Conservation (phyloP, 2,797 vertebrate genomes). For the Prunella strophiata region DNA sequence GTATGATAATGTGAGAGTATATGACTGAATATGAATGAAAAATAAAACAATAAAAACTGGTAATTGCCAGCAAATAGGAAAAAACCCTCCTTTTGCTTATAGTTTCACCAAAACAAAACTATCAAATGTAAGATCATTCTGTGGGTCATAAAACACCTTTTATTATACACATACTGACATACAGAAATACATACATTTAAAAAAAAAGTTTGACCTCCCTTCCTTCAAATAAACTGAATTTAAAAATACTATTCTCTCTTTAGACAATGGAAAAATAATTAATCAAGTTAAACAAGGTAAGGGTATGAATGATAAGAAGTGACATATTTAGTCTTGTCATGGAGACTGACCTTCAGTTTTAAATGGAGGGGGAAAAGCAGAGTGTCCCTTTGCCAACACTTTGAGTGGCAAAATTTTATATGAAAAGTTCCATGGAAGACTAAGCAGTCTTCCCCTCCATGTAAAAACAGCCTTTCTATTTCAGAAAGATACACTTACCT, state of each 20-base stretch:
- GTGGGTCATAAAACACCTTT: background rate
- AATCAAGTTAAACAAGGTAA: background rate
- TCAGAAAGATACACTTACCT: background rate
- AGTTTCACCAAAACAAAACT: background rate
- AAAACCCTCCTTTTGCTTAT: accelerated
- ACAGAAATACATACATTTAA: background rate
- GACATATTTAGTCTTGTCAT: background rate
- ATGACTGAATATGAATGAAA: background rate
- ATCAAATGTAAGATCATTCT: background rate
- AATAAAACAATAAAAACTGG: background rate
- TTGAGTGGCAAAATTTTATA: background rate
- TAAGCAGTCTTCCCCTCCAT: background rate
- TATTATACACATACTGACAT: background rate
- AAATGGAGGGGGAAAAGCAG: accelerated
- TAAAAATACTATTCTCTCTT: background rate
- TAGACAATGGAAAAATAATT: background rate
- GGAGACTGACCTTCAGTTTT: background rate
- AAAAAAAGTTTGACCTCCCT: background rate
- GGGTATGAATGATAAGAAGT: background rate
- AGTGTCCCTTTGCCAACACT: background rate
- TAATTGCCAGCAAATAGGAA: background rate
- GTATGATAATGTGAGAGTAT: background rate
- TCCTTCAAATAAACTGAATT: background rate
- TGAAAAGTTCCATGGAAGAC: background rate
- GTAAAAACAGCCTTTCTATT: background rate